A percentile compares a stretch with the other conserved stretches of the same genome.
These are phyloP conservation scores for Strigops habroptila DNA, from an alignment of 2,113 vertebrate species.

Conservation along the genomic window DNA sequence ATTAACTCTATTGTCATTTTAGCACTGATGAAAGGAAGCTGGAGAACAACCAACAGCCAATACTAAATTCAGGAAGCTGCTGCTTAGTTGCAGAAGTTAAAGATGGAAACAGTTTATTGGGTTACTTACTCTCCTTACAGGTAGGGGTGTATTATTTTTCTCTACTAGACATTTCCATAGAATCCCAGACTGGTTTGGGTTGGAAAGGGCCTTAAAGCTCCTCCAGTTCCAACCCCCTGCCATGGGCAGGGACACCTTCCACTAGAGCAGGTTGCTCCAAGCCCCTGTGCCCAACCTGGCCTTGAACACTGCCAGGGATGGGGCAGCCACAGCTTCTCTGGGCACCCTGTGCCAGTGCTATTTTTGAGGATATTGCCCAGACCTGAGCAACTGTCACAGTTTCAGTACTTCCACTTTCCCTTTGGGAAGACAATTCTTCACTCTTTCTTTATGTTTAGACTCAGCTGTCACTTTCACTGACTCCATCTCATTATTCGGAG, in stretches of 20 bases:
- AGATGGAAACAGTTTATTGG: not conserved
- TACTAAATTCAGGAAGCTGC: not conserved
- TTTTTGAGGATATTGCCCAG: not conserved
- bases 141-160: not conserved
- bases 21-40: not conserved
- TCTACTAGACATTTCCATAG: not conserved
- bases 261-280: not conserved
- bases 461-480: not conserved
- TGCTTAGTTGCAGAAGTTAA: not conserved
- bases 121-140: not conserved
- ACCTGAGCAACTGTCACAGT: not conserved
- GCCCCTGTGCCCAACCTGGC: not conserved
- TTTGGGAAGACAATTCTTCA: not conserved
- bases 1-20: not conserved
- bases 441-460: not conserved
- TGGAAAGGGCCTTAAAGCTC: no score
- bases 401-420: not conserved
- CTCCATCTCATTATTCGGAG: not conserved
- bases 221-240: not conserved
- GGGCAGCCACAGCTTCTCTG: not conserved
- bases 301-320: not conserved
- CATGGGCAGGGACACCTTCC: not conserved
- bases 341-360: not conserved
- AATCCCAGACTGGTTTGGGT: not conserved
- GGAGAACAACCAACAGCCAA: not conserved